A percentile compares a stretch with the other conserved stretches of the same genome.
These are phyloP conservation scores for Catostomus latipinnis DNA, from an alignment of 2,797 vertebrate genomes.

Conservation along the genomic window DNA sequence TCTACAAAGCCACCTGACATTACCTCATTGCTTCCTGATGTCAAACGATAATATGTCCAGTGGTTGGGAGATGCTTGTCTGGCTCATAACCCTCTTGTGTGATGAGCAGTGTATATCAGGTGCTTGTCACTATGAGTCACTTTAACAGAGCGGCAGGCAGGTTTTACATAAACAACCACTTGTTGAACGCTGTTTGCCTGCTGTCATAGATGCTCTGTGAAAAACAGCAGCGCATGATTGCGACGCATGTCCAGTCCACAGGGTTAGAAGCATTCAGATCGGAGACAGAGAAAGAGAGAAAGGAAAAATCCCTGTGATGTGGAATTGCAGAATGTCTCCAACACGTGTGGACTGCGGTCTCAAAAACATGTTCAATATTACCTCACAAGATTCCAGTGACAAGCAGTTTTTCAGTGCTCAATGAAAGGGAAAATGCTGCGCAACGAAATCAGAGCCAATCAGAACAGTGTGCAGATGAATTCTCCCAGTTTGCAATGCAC, in stretches of 20 bases:
- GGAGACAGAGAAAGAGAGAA: slow-evolving; percentile 2
- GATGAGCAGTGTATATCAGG: slow-evolving; percentile 2
- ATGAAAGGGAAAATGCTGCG: too few relatives aligned
- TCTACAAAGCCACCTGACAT: neutral
- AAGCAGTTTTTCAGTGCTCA: too few relatives aligned
- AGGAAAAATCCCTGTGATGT: neutral
- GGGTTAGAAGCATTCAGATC: slow-evolving; percentile 2
- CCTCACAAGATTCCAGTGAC: neutral
- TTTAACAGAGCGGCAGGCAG: slow-evolving; percentile 23
- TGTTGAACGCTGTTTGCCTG: neutral
- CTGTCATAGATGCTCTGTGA: slow-evolving; percentile 13
- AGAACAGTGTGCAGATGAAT: too few relatives aligned
- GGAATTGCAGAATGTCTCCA: slow-evolving; percentile 14
- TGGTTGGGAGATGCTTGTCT: slow-evolving; percentile 3
- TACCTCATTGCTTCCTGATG: slow-evolving; percentile 10
- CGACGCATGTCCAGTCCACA: slow-evolving; percentile 12
- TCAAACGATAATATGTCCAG: neutral
- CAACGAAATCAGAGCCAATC: too few relatives aligned
- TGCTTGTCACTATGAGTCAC: slow-evolving; percentile 35
- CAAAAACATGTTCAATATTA: slow-evolving; percentile 9
- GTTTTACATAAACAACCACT: slow-evolving; percentile 36
- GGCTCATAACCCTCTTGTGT: slow-evolving; percentile 17
- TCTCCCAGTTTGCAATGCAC: too few relatives aligned
- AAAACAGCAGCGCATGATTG: slow-evolving; percentile 1
- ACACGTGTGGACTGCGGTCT: slow-evolving; percentile 27